Evolutionary conservation across 2,113 vertebrate species (phyloP).

Genomic region (Zosterops lateralis): DNA sequence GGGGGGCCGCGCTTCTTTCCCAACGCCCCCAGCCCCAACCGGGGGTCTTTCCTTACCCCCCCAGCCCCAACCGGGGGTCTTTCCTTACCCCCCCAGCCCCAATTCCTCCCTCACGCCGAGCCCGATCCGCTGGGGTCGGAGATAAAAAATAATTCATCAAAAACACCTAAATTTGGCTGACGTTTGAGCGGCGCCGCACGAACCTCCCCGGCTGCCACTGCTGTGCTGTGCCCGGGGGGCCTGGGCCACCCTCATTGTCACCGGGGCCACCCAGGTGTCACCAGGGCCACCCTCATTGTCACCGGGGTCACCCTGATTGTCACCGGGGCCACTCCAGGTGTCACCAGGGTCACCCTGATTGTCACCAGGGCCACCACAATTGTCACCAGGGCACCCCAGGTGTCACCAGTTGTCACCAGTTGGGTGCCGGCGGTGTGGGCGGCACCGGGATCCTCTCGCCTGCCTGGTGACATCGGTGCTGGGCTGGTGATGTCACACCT

Average conservation of each 20-base stretch:
- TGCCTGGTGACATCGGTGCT: background rate
- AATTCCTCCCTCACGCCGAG: background rate
- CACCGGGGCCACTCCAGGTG: background rate
- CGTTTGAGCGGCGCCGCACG: background rate
- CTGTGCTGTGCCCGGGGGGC: background rate
- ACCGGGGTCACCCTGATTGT: rapidly evolving
- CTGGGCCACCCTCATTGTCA: too few relatives aligned
- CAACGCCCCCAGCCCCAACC: background rate
- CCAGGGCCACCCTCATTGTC: rapidly evolving
- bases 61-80: background rate
- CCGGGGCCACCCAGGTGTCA: background rate
- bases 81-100: too few relatives aligned
- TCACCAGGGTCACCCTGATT: background rate
- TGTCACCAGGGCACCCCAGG: background rate
- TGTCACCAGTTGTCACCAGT: background rate
- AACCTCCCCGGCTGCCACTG: background rate
- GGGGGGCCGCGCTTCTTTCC: background rate
- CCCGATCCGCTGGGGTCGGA: background rate
- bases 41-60: too few relatives aligned
- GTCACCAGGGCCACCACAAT: background rate
- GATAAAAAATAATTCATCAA: background rate
- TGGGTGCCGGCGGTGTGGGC: background rate
- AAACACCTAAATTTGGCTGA: background rate
- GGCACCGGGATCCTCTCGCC: background rate
- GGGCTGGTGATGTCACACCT: background rate